Base-by-base conservation (phyloP, 1,140 invertebrate species). In the Zelostemma sp. region DNA sequence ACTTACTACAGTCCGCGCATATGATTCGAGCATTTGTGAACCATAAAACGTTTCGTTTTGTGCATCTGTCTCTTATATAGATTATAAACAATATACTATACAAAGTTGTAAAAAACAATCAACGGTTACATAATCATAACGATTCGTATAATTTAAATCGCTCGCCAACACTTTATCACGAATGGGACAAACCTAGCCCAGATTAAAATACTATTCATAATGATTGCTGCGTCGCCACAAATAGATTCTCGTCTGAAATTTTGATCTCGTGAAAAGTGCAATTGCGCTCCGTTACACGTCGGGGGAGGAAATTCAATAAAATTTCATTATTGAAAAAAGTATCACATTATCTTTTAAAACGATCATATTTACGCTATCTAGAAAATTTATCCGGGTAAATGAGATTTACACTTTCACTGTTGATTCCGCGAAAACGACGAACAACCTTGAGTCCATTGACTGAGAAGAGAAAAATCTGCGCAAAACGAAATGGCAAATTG, bases 21-120 rank as follows among this genome's bases (percentile, higher is more conserved):
- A 81, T 77, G 72, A 81, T 77, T 77, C 76, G 81, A 82, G 78
- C 80, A 80, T 83, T 78, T 84, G 78, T 78, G 81, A 83, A 83
- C 82, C 77, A 81, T 74, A 82, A 81, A 79, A 80, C 73, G 64
- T 79, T 79, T 81, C 73, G 62, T 83, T 84, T 85, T 85, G 80
- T 84, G 82, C 82, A 83, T 83, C 74, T 18, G 12, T 35, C 61
- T 65, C 82, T n/a, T 35, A 25, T 77, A 85, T 81, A 85, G 83
- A 85, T 84, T 82, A 84, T 83, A 78, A 76, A 79, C 78, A 70
- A 78, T 80, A 82, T 74, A 82, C 80, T 84, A 76, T 84, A 84
- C 74, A 84, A 84, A 84, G 76, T 84, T 81, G 80, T 85, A 84
- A 76, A 84, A 84, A 83, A 82, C 82, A 80, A 83, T 84, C 77